phyloP scores from a whole-genome alignment of 2,797 vertebrate species.

The Bradypodion ventrale region DNA sequence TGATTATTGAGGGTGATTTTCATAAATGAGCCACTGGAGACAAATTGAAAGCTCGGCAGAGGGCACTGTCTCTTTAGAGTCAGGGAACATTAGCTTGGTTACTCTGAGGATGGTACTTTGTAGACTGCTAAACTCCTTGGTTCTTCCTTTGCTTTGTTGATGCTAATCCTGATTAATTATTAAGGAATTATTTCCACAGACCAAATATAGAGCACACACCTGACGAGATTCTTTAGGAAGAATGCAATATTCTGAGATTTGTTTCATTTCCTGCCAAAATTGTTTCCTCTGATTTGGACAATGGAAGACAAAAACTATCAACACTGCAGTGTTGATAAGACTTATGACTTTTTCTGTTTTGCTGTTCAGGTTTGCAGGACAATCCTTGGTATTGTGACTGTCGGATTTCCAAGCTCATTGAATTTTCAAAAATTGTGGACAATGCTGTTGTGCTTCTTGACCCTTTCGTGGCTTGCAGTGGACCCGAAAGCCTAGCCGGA shows the following conservation, averaged over 20 bases:
- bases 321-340: background rate
- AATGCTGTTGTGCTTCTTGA: conserved; percentile 86
- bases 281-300: background rate
- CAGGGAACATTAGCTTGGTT: too few species aligned
- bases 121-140: background rate
- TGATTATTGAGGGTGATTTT: background rate
- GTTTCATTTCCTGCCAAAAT: background rate
- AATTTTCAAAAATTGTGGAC: conserved; percentile 86
- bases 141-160: background rate
- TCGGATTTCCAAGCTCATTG: conserved; percentile 91
- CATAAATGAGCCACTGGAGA: background rate
- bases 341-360: accelerated
- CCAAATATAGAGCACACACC: background rate
- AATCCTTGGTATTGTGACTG: conserved; percentile 98
- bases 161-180: background rate
- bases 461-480: conserved; percentile 83
- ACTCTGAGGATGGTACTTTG: too few species aligned
- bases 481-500: conserved; percentile 86
- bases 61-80: background rate
- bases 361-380: conserved; percentile 88
- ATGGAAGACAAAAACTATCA: background rate
- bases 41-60: background rate
- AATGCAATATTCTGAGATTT: background rate
- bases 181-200: background rate
- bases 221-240: background rate